Conservation (phyloP, 2,113 vertebrate genomes). For the Phocoena sinus region DNA sequence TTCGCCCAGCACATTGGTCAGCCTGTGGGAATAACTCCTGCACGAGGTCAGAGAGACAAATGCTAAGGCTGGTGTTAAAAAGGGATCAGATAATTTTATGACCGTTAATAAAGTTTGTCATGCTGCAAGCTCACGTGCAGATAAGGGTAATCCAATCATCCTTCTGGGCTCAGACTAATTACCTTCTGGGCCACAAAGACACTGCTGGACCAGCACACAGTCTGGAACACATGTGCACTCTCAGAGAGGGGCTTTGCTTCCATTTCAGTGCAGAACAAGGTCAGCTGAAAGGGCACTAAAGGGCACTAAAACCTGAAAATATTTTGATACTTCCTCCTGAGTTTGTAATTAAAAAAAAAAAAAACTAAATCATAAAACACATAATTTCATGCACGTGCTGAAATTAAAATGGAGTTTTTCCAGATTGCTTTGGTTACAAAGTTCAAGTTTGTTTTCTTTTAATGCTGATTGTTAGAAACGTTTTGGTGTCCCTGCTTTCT, state of each 20-base stretch:
- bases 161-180: constrained; percentile 61
- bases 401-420: background rate
- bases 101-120: constrained; percentile 56
- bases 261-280: background rate
- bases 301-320: background rate
- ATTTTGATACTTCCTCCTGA: background rate
- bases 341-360: background rate
- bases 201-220: background rate
- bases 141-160: constrained; percentile 46
- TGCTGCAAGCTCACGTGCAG: constrained; percentile 14
- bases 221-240: background rate
- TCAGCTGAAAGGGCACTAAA: background rate
- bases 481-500: background rate
- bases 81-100: constrained; percentile 66
- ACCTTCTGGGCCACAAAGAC: constrained; percentile 54
- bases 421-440: background rate
- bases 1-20: constrained; percentile 35
- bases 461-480: background rate
- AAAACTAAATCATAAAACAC: background rate
- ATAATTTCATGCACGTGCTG: background rate
- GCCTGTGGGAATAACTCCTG: constrained; percentile 50
- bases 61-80: constrained; percentile 57
- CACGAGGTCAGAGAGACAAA: constrained; percentile 63
- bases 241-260: background rate
- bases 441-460: background rate